Evolutionary conservation across 2,797 vertebrate species (phyloP).

Genomic region (Orientallactaga sibirica): DNA sequence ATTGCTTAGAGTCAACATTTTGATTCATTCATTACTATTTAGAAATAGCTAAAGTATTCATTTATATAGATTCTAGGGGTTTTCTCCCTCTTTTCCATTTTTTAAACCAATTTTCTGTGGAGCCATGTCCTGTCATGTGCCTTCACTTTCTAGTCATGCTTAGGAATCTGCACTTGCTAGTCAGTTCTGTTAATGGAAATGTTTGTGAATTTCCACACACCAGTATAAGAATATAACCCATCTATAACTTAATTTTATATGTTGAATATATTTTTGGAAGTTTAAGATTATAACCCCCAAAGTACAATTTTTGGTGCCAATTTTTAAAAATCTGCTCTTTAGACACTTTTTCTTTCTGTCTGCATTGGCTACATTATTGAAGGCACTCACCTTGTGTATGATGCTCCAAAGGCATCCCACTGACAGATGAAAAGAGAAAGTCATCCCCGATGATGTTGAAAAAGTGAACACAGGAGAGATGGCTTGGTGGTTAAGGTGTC

Average conservation of each 20-base stretch:
- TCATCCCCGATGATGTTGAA: slow-evolving; percentile 25
- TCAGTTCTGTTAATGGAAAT: slow-evolving; percentile 52
- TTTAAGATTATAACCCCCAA: slow-evolving; percentile 36
- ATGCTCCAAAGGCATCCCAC: background rate
- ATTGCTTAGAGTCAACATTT: background rate
- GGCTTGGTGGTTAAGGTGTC: too few relatives aligned
- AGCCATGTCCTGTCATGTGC: background rate
- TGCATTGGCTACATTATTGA: background rate
- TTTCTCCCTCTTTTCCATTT: too few relatives aligned
- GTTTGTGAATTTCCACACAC: slow-evolving; percentile 47
- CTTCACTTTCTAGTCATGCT: background rate
- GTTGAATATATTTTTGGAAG: slow-evolving; percentile 28
- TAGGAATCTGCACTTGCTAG: slow-evolving; percentile 60
- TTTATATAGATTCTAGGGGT: background rate
- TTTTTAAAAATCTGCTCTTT: background rate
- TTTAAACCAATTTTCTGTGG: background rate
- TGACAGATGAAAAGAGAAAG: slow-evolving; percentile 37
- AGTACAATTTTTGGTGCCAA: slow-evolving; percentile 3
- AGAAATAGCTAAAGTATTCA: slow-evolving; percentile 54
- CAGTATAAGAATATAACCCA: slow-evolving; percentile 42
- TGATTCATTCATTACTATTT: slow-evolving; percentile 41
- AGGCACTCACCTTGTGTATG: slow-evolving; percentile 9
- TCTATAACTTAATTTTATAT: background rate
- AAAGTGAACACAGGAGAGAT: background rate
- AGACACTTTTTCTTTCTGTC: slow-evolving; percentile 8